Percentiles rank a stretch among this genome's conserved stretches.
These are phyloP conservation scores for Nemotelus nigrinus DNA, from an alignment of 2,888 invertebrate species.

Conservation along the genomic window DNA sequence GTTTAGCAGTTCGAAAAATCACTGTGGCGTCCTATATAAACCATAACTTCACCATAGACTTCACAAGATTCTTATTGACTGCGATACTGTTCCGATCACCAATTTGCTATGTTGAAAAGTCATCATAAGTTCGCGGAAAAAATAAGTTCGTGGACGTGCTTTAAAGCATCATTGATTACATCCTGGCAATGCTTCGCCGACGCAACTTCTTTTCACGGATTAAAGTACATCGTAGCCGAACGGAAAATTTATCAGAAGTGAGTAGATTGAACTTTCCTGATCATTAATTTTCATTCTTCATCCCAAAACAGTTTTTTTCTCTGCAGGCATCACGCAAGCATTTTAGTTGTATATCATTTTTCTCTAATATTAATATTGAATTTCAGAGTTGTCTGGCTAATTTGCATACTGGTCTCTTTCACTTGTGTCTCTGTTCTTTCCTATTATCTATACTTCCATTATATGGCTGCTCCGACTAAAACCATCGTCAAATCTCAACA, in stretches of 20 bases:
- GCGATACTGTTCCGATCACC: too few species aligned
- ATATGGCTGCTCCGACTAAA: constrained; percentile 36
- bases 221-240: constrained; percentile 54
- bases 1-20: too few species aligned
- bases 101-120: constrained; percentile 16
- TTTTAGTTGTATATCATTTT: background rate
- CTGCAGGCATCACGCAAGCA: background rate
- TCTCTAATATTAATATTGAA: constrained; percentile 28
- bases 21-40: too few species aligned
- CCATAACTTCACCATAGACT: too few species aligned
- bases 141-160: constrained; percentile 39
- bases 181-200: constrained; percentile 60
- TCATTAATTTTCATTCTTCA: constrained; percentile 38
- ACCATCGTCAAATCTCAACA: constrained; percentile 34
- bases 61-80: too few species aligned
- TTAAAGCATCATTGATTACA: constrained; percentile 50
- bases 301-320: constrained; percentile 6
- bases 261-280: constrained; percentile 22
- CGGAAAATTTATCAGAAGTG: constrained; percentile 40
- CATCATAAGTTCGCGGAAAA: background rate
- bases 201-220: constrained; percentile 61
- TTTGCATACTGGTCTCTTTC: constrained; percentile 23
- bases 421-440: constrained; percentile 24
- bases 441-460: constrained; percentile 37
- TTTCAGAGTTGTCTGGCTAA: constrained; percentile 42